phyloP scores from a whole-genome alignment of 2,797 vertebrate genomes.

The Craterocephalus amniculus region DNA sequence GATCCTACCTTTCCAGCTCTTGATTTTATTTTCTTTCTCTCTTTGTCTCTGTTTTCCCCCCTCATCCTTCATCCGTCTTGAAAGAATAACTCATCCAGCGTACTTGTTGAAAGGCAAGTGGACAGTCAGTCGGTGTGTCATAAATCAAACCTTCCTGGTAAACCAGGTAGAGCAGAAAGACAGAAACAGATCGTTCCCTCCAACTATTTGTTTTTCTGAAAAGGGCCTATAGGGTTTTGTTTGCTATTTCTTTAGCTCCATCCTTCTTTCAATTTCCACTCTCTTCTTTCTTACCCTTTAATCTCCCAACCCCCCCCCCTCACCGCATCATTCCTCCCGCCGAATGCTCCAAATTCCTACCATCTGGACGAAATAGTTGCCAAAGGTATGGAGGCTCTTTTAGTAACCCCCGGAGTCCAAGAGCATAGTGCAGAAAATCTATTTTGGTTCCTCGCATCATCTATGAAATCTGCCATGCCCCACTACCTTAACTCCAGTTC shows the following conservation, averaged over 20 bases:
- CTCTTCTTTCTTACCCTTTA: slow-evolving; percentile 51
- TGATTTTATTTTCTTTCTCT: slow-evolving; percentile 16
- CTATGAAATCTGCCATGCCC: slow-evolving; percentile 65
- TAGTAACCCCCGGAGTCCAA: slow-evolving; percentile 64
- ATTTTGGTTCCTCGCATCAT: slow-evolving; percentile 70
- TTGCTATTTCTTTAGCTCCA: slow-evolving; percentile 49
- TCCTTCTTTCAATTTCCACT: slow-evolving; percentile 29
- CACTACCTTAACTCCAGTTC: slow-evolving; percentile 39
- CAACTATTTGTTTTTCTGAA: slow-evolving; percentile 72
- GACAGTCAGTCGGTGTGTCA: slow-evolving; percentile 13
- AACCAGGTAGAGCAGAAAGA: slow-evolving; percentile 53
- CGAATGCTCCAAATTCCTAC: slow-evolving; percentile 78
- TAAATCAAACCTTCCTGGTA: slow-evolving; percentile 55
- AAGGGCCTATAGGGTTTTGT: slow-evolving; percentile 47
- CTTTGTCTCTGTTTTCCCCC: slow-evolving; percentile 20
- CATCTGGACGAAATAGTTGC: slow-evolving; percentile 82
- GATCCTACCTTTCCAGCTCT: slow-evolving; percentile 20
- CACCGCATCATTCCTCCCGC: slow-evolving; percentile 51
- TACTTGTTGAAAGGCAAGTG: slow-evolving; percentile 17
- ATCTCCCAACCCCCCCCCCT: slow-evolving; percentile 48
- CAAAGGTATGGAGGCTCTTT: slow-evolving; percentile 79
- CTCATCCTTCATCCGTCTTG: slow-evolving; percentile 29
- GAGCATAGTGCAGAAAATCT: slow-evolving; percentile 73
- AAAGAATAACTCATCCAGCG: slow-evolving; percentile 4
- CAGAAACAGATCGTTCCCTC: slow-evolving; percentile 54